Base-by-base conservation (phyloP, 2,113 vertebrate species). In the Tachysurus vachellii region DNA sequence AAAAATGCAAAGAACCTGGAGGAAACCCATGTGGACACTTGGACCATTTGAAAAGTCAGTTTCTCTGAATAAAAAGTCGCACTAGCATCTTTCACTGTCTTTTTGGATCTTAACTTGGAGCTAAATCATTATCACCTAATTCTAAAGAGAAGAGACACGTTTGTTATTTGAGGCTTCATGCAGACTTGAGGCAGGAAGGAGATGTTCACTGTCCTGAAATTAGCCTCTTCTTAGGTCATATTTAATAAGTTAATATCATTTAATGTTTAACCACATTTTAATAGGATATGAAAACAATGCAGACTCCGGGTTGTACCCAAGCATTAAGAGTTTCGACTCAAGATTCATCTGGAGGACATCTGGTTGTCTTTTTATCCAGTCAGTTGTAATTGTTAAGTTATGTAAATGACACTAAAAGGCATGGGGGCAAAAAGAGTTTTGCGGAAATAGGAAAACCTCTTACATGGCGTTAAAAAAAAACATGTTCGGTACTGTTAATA, bases 291-390 rank as follows among this genome's bases (percentile, higher is more conserved):
- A 68, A 66, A 83, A 83, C 82, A 83, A 81, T 23, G 47, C 82
- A 83, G 61, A 54, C 82, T 54, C n/a, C 47, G 62, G 64, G 47
- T 70, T 83, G 64, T 70, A 54, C 82, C 21, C 82, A 66, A 54
- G 82, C 47, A 70, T 83, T 66, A 53, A 19, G n/a, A 81, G 79
- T 23, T 81, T 42, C 2, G 56, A 13, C 54, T 61, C 56, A 23
- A 83, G 47, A 56, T 70, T 70, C 83, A 84, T 84, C 83, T 84
- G 83, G 66, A 73, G 21, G 12, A 84, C 83, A 84, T 84, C 83
- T 84, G 83, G 50, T 56, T 56, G 47, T 84, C 50, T 71, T 71
- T 57, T 54, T 36, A 84, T 73, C 31, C 83, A 71, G 64, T 83
- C 64, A 70, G 61, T 70, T 83, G 82, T 83, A 83, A 83, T 68